Conservation (phyloP, 2,113 vertebrate species). For the Pygoscelis antarcticus region DNA sequence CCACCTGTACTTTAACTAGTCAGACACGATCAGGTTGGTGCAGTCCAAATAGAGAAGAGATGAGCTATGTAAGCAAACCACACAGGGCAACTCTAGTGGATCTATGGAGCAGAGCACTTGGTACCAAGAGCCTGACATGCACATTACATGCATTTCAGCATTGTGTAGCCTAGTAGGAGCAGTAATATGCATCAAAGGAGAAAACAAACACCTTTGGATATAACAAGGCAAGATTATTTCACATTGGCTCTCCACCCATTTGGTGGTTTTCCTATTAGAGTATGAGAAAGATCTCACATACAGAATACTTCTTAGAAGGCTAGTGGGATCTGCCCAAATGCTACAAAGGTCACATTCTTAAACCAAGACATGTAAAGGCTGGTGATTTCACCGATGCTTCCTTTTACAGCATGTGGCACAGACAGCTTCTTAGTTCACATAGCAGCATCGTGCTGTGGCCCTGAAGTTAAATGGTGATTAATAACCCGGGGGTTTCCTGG, state of each 20-base stretch:
- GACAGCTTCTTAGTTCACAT: not conserved
- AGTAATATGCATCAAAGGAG: not conserved
- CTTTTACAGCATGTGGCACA: not conserved
- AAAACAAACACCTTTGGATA: not conserved
- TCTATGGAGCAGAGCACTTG: not conserved
- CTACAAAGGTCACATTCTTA: not conserved
- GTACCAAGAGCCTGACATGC: not conserved
- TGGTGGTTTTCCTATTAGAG: not conserved
- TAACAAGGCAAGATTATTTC: not conserved
- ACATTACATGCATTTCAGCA: fast-evolving
- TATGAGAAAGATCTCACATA: not conserved
- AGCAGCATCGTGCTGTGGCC: not conserved
- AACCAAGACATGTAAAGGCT: not conserved
- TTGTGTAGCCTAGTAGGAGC: not conserved
- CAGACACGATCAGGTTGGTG: not conserved
- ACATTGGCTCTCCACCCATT: not conserved
- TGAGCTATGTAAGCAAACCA: fast-evolving
- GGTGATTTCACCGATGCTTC: not conserved
- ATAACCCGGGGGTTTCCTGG: not conserved
- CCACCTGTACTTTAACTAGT: not conserved
- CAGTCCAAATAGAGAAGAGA: not conserved
- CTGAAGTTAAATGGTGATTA: not conserved
- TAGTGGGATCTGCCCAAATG: not conserved
- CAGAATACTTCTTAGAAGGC: not conserved
- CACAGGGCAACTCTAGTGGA: fast-evolving